These are phyloP conservation scores for Chrysotoxum bicinctum DNA, from an alignment of 2,888 invertebrate genomes.

Conservation along the genomic window DNA sequence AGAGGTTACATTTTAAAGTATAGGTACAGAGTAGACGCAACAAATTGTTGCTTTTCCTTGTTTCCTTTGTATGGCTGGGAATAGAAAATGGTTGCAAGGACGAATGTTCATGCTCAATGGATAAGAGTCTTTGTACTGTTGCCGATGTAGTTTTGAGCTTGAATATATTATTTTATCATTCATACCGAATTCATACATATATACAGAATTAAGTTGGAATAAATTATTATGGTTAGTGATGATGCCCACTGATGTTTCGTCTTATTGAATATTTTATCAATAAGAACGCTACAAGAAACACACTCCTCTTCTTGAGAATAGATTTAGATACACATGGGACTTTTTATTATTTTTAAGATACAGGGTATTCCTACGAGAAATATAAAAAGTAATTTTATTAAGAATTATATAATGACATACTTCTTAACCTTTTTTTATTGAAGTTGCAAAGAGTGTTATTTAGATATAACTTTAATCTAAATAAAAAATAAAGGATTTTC, in stretches of 20 bases:
- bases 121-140: constrained; percentile 13
- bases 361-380: not conserved
- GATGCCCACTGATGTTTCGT: not conserved
- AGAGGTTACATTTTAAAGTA: not conserved
- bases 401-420: too few species aligned
- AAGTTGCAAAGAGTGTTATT: too few species aligned
- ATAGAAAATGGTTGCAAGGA: constrained; percentile 52
- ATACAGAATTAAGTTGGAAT: not conserved
- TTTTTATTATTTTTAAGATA: not conserved
- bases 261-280: constrained; percentile 44
- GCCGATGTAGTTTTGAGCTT: constrained; percentile 4
- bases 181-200: not conserved
- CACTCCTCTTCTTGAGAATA: not conserved
- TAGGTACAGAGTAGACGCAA: constrained; percentile 7
- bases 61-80: not conserved
- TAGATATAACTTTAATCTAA: too few species aligned
- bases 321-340: not conserved
- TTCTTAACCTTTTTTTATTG: too few species aligned
- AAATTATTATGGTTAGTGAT: constrained; percentile 17
- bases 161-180: constrained; percentile 12
- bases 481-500: too few species aligned
- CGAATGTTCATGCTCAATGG: constrained; percentile 33
- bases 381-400: not conserved
- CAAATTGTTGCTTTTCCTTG: constrained; percentile 66
- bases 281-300: constrained; percentile 25